Conservation (phyloP, 2,888 invertebrate genomes). For the Scaptomyza reducta region DNA sequence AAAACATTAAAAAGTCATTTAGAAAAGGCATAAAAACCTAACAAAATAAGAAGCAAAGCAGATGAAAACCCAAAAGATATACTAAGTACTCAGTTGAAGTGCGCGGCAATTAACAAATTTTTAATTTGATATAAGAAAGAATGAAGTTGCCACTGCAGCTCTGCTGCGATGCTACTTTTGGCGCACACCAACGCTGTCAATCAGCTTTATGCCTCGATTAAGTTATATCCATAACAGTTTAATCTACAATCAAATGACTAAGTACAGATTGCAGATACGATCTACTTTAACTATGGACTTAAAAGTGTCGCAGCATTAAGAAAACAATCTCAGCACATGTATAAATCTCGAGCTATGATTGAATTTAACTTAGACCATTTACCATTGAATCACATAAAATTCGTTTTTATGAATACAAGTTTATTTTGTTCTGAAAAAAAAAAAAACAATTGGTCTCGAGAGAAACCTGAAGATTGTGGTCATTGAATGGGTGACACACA, state of each 20-base stretch:
- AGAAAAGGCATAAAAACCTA: conserved; percentile 58
- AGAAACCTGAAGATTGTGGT: conserved; percentile 75
- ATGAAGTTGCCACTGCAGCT: conserved; percentile 52
- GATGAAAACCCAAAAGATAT: conserved; percentile 62
- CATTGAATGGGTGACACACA: conserved; percentile 75
- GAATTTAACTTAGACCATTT: conserved; percentile 18
- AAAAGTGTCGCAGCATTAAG: conserved; percentile 29
- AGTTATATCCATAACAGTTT: conserved; percentile 68
- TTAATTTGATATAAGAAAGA: conserved; percentile 65
- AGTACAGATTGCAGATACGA: conserved; percentile 47
- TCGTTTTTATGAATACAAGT: conserved; percentile 51
- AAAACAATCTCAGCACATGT: conserved; percentile 52
- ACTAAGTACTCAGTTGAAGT: conserved; percentile 73
- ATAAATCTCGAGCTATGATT: conserved; percentile 27
- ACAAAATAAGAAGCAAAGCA: conserved; percentile 26
- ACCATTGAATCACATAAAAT: conserved; percentile 67
- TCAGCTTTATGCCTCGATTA: conserved; percentile 63
- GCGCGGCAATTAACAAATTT: conserved; percentile 79
- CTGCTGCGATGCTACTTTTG: conserved; percentile 19
- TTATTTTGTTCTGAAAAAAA: conserved; percentile 9
- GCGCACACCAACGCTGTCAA: conserved; percentile 40
- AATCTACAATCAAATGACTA: conserved; percentile 69
- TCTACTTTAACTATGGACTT: conserved; percentile 26
- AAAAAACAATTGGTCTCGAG: conserved; percentile 36
- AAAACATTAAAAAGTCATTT: conserved; percentile 72